Conservation (phyloP, 2,113 vertebrate species). For the Lanius ludovicianus region DNA sequence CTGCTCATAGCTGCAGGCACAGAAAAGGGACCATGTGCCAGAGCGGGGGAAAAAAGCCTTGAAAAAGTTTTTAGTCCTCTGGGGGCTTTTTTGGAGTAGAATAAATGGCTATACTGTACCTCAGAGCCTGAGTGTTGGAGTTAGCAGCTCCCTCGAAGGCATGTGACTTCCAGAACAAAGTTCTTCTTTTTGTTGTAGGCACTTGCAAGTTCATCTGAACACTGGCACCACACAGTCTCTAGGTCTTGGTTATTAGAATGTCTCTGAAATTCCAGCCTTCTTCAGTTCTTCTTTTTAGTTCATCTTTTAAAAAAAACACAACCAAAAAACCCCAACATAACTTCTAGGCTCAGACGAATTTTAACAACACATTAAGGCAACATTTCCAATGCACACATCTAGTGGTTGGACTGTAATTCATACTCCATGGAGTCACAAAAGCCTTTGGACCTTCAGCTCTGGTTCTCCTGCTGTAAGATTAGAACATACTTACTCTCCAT, state of each 20-base stretch:
- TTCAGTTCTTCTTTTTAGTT: neutral
- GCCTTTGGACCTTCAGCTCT: neutral
- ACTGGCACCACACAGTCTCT: neutral
- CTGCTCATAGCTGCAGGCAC: neutral
- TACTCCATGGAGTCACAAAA: neutral
- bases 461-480: neutral
- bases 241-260: neutral
- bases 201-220: neutral
- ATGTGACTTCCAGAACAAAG: slow-evolving; percentile 1
- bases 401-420: neutral
- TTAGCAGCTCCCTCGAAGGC: neutral
- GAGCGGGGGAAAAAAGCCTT: rapidly evolving
- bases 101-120: neutral
- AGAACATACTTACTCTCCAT: neutral
- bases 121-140: neutral
- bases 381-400: neutral
- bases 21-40: neutral
- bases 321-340: neutral
- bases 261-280: neutral
- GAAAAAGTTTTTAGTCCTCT: neutral
- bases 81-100: neutral
- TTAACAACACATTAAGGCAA: neutral
- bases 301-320: neutral
- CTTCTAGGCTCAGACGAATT: neutral
- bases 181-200: neutral